Evolutionary conservation across 2,797 vertebrate genomes (phyloP), one percentile per base, ranked within the genome.

Genomic region (Macropodus opercularis): DNA sequence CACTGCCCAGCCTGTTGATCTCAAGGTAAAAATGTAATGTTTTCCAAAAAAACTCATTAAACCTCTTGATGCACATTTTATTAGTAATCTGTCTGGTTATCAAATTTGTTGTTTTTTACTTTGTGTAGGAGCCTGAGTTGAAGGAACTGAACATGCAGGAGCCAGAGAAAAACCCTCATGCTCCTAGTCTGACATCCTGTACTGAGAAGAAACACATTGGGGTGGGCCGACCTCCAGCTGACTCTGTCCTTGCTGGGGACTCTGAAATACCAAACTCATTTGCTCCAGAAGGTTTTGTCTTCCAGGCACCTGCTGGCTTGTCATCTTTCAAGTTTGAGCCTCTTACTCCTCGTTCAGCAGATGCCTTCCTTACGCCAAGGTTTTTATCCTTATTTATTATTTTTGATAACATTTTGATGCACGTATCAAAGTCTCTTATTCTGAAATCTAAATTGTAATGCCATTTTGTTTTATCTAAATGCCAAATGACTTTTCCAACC

Each of bases 211-310:
- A 82, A 4, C 67, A 77, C 22, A 56, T 69, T 62, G 31, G 29
- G 67, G 50, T 70, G 43, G 76, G 86, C 8, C 64, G 82, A 0
- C 29, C 67, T 36, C 46, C 6, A 0, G 24, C 71, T 21, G 75
- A 62, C 6, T 43, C 73, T 13, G 18, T 17, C 40, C 47, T 60
- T n/a, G 8, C 43, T 14, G 46, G 6, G 31, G 64, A 52, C n/a
- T 26, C 43, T 2, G 3, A 29, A 1, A 9, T 19, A 1, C 21
- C 58, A 8, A 29, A 75, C 0, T 98, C 96, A 6, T 99, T 99
- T 63, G 97, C 97, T 3, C 98, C 96, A 6, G 35, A 91, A 1
- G 94, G 93, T 71, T 99, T 97, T 42, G 46, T 93, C 19, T 99
- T 99, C 83, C 91, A 95, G 62, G 92, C 95, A 3, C 86, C 95